Conservation (phyloP, 2,888 invertebrate genomes). For the Graphium colonna region DNA sequence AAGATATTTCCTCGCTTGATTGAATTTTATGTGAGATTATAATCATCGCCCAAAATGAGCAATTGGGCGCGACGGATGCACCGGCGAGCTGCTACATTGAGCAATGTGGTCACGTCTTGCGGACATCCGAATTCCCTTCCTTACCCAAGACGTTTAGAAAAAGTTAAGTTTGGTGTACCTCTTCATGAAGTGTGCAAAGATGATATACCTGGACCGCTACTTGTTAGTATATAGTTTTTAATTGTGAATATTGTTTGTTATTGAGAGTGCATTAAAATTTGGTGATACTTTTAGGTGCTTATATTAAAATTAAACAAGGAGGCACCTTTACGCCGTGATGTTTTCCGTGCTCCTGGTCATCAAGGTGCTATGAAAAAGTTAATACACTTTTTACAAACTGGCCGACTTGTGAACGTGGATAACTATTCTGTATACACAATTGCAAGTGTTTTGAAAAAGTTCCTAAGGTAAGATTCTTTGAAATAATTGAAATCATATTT, state of each 20-base stretch:
- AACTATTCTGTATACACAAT: constrained; percentile 98
- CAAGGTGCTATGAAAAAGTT: constrained; percentile 97
- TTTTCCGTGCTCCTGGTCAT: constrained; percentile 96
- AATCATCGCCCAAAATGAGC: constrained; percentile 81
- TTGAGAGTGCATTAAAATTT: constrained; percentile 21
- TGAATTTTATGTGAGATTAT: constrained; percentile 29
- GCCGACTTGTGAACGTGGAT: constrained; percentile 93
- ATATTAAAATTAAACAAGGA: constrained; percentile 96
- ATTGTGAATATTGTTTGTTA: constrained; percentile 22
- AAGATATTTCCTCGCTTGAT: neutral
- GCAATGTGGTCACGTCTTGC: constrained; percentile 94
- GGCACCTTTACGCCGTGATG: constrained; percentile 95
- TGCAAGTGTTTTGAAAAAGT: constrained; percentile 98
- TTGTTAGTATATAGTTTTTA: constrained; percentile 81
- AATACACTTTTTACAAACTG: constrained; percentile 93
- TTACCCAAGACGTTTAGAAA: constrained; percentile 91
- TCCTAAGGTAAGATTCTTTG: constrained; percentile 80
- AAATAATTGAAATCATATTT: neutral
- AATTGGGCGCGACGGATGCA: constrained; percentile 96
- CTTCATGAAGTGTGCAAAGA: constrained; percentile 96
- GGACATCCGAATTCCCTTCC: constrained; percentile 90
- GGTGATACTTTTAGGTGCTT: constrained; percentile 83
- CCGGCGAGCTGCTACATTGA: constrained; percentile 92
- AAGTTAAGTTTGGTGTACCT: constrained; percentile 96
- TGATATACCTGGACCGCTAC: constrained; percentile 94